These are phyloP conservation scores for Meiosimyza decipiens DNA, from an alignment of 2,888 invertebrate genomes.

Conservation along the genomic window DNA sequence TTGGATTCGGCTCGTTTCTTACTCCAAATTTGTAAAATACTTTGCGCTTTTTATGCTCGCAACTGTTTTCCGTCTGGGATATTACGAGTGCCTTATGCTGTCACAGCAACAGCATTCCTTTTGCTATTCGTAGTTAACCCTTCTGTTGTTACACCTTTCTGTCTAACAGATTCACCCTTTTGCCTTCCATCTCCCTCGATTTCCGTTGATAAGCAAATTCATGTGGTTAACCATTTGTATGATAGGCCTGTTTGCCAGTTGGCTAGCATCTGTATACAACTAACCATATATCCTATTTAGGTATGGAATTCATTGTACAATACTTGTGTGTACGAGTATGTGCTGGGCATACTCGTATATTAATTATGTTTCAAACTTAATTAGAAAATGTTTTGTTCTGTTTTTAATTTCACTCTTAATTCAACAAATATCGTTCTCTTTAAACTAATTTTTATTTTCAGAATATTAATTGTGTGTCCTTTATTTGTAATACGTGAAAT, in stretches of 20 bases:
- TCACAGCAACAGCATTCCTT: too few species aligned
- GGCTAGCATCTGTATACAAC: not conserved
- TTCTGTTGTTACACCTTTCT: too few species aligned
- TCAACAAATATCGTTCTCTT: conserved; percentile 11
- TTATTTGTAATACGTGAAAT: too few species aligned
- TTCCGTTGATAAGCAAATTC: conserved; percentile 5
- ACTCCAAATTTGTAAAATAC: too few species aligned
- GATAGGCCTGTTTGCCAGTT: conserved; percentile 7
- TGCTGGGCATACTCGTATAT: not conserved
- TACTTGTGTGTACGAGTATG: not conserved
- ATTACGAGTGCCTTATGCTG: too few species aligned
- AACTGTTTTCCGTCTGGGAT: not conserved
- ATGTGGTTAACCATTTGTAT: conserved; percentile 11
- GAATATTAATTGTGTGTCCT: too few species aligned
- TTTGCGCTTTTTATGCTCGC: too few species aligned
- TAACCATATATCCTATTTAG: not conserved
- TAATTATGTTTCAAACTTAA: conserved; percentile 25
- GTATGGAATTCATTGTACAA: not conserved
- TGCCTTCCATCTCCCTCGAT: not conserved
- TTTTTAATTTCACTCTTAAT: not conserved
- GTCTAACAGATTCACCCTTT: too few species aligned
- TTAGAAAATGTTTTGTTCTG: conserved; percentile 21
- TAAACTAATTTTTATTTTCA: not conserved
- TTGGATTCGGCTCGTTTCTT: too few species aligned
- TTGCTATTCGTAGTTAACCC: too few species aligned